A percentile compares a stretch with the other conserved stretches of the same genome.
These are phyloP conservation scores for Lycaena phlaeas DNA, from an alignment of 2,888 invertebrate genomes.

Conservation along the genomic window DNA sequence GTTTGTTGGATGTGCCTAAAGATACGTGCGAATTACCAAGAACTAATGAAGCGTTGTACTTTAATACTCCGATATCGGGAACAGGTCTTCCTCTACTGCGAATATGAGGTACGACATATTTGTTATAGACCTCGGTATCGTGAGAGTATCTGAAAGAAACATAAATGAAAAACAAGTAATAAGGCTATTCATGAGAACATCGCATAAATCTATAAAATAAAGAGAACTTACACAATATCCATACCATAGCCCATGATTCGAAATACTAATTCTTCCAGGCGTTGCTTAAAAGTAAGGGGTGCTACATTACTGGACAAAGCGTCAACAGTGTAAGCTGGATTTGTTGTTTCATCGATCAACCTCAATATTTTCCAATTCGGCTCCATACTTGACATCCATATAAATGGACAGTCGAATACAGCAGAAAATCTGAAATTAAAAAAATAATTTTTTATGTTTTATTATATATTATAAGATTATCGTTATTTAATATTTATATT, in stretches of 20 bases:
- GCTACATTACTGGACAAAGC: conserved; percentile 20
- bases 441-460: too few relatives aligned
- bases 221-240: conserved; percentile 4
- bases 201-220: not conserved
- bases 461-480: too few relatives aligned
- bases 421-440: conserved; percentile 30
- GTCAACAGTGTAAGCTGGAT: conserved; percentile 34
- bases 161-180: not conserved
- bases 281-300: conserved; percentile 27
- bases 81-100: conserved; percentile 11
- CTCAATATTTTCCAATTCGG: conserved; percentile 31
- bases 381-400: conserved; percentile 39
- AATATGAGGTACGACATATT: conserved; percentile 11
- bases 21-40: conserved; percentile 25
- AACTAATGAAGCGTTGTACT: conserved; percentile 23
- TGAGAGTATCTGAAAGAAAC: not conserved
- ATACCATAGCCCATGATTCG: conserved; percentile 14
- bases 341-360: conserved; percentile 35
- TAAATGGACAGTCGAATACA: conserved; percentile 37
- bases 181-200: not conserved
- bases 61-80: conserved; percentile 17
- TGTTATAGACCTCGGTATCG: conserved; percentile 10
- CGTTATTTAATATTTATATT: conserved; percentile 15
- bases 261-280: conserved; percentile 23
- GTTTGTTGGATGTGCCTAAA: conserved; percentile 18